These are phyloP conservation scores for Oscheius sp. DNA, from an alignment of 2,888 invertebrate species.

Conservation along the genomic window DNA sequence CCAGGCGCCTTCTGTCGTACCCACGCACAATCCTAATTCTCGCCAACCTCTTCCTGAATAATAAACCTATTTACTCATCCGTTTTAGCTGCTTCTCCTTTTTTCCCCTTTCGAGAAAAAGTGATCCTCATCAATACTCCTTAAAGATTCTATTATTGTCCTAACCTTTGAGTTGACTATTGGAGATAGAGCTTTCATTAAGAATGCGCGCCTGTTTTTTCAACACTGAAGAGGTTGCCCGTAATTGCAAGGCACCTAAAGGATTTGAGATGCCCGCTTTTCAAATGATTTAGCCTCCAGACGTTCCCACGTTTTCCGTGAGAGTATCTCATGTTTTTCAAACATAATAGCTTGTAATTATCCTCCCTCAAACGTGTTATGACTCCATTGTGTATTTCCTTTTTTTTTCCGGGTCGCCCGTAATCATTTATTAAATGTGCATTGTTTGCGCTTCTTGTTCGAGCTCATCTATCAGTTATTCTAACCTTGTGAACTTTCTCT, in stretches of 20 bases:
- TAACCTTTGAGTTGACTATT: not conserved
- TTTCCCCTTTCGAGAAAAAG: not conserved
- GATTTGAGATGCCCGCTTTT: slow-evolving; percentile 1
- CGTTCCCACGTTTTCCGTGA: too few species aligned
- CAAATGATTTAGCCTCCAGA: slow-evolving; percentile 1
- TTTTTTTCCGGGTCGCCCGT: not conserved
- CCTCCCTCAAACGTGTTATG: not conserved
- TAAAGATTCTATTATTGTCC: not conserved
- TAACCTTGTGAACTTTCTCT: too few species aligned
- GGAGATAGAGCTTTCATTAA: slow-evolving; percentile 9
- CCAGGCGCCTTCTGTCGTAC: slow-evolving; percentile 30
- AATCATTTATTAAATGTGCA: not conserved
- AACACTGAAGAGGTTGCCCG: not conserved
- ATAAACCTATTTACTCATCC: not conserved
- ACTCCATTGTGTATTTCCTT: not conserved
- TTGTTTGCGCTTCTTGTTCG: not conserved
- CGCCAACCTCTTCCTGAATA: slow-evolving; percentile 13
- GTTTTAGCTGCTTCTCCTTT: not conserved
- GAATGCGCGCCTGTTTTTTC: slow-evolving; percentile 11
- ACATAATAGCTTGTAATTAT: not conserved
- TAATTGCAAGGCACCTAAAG: slow-evolving; percentile 23
- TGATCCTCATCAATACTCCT: not conserved
- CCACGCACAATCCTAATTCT: slow-evolving; percentile 31
- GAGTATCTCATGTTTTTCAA: too few species aligned
- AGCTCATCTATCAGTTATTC: too few species aligned